These are phyloP conservation scores for Chionodraco myersi DNA, from an alignment of 2,113 vertebrate species.

Conservation along the genomic window DNA sequence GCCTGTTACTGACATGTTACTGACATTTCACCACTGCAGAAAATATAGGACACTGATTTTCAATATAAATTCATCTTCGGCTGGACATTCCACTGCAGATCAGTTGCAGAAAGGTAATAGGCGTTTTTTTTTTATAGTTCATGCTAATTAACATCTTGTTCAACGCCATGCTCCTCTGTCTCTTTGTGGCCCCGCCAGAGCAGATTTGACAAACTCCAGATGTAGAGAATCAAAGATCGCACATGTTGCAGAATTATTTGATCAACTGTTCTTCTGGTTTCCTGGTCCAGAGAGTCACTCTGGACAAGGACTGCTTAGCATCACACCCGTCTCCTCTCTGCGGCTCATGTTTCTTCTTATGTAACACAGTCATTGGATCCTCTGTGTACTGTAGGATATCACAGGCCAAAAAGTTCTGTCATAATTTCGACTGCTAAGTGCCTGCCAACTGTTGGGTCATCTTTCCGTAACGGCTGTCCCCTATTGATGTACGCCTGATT, in stretches of 20 bases:
- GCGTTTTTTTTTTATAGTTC: background rate
- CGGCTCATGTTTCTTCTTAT: conserved; percentile 49
- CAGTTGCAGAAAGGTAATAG: background rate
- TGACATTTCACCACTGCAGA: background rate
- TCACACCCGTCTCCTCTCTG: background rate
- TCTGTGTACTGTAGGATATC: conserved; percentile 9
- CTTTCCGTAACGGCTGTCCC: background rate
- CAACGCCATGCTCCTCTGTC: background rate
- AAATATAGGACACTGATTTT: background rate
- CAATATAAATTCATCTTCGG: background rate
- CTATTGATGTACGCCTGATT: background rate
- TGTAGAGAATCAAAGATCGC: background rate
- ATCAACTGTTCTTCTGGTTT: conserved; percentile 32
- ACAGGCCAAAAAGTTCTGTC: conserved; percentile 13
- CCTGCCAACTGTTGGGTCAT: conserved; percentile 23
- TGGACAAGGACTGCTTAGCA: background rate
- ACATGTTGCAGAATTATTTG: conserved; percentile 7
- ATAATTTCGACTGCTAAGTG: conserved; percentile 21
- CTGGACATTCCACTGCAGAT: background rate
- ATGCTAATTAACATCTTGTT: background rate
- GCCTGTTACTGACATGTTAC: no score
- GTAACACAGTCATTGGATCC: conserved; percentile 62
- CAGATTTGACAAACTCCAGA: conserved; percentile 11
- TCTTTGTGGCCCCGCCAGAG: background rate
- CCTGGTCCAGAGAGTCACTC: conserved; percentile 1